Conservation (phyloP, 2,888 invertebrate species). For the Scaptomyza cyrtandrae region DNA sequence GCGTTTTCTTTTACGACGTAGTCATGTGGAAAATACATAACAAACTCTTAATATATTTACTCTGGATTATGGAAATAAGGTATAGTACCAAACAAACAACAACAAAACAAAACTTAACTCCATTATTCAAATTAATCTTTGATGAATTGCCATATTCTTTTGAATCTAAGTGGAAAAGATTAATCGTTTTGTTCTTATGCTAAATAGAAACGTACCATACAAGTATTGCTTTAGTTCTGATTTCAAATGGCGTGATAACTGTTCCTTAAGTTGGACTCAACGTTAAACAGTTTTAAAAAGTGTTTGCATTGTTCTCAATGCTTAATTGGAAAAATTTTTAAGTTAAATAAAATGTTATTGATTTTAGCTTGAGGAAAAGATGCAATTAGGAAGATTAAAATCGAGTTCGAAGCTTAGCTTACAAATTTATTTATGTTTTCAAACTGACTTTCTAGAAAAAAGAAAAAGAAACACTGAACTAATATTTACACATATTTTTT, state of each 20-base stretch:
- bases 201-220: conserved; percentile 3
- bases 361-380: no score
- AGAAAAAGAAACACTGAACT: no score
- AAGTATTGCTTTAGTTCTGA: not conserved
- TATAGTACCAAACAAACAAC: conserved; percentile 63
- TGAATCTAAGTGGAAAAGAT: conserved; percentile 2
- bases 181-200: conserved; percentile 25
- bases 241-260: conserved; percentile 7
- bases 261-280: no score
- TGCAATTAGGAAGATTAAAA: no score
- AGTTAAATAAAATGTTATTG: no score
- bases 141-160: not conserved
- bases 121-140: conserved; percentile 15
- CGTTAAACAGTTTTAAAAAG: no score
- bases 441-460: no score
- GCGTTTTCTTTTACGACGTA: conserved; percentile 52
- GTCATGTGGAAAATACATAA: conserved; percentile 84
- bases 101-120: not conserved
- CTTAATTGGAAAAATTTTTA: no score
- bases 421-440: no score
- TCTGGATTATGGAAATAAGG: conserved; percentile 85
- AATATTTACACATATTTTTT: no score
- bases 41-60: conserved; percentile 83
- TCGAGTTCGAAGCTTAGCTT: no score
- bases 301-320: no score